phyloP scores from a whole-genome alignment of 1,140 invertebrate species.

The Oreohelix idahoensis region DNA sequence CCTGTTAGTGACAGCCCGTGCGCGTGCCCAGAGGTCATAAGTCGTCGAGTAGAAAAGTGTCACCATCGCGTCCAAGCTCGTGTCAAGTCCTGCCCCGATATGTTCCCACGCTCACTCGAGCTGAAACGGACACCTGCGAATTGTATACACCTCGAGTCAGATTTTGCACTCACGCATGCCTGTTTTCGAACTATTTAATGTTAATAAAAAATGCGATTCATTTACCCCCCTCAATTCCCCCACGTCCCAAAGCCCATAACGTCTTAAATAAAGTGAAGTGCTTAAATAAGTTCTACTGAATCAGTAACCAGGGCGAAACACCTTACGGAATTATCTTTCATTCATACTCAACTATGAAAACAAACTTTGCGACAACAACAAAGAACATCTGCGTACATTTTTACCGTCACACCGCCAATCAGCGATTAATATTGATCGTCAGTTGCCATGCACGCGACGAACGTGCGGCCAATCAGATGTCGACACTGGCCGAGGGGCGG shows the following conservation, averaged over 20 bases:
- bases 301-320: too few relatives aligned
- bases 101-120: slow-evolving; percentile 12
- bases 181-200: too few relatives aligned
- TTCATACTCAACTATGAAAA: background rate
- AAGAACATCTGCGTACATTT: slow-evolving; percentile 36
- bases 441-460: slow-evolving; percentile 20
- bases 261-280: too few relatives aligned
- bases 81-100: background rate
- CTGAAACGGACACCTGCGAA: slow-evolving; percentile 6
- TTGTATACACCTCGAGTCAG: background rate
- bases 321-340: background rate
- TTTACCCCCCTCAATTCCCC: too few relatives aligned
- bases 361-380: background rate
- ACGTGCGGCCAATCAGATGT: slow-evolving; percentile 25
- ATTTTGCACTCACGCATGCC: background rate
- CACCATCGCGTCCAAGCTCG: slow-evolving; percentile 24
- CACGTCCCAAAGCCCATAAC: too few relatives aligned
- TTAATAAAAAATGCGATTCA: too few relatives aligned
- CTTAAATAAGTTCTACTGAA: too few relatives aligned
- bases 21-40: slow-evolving; percentile 10
- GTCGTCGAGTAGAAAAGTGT: slow-evolving; percentile 7
- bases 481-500: slow-evolving; percentile 27
- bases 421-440: slow-evolving; percentile 23
- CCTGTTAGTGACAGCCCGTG: slow-evolving; percentile 9
- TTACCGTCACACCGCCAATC: slow-evolving; percentile 18